Evolutionary conservation across 1,140 invertebrate species (phyloP).

Genomic region (Catajapyx aquilonaris): DNA sequence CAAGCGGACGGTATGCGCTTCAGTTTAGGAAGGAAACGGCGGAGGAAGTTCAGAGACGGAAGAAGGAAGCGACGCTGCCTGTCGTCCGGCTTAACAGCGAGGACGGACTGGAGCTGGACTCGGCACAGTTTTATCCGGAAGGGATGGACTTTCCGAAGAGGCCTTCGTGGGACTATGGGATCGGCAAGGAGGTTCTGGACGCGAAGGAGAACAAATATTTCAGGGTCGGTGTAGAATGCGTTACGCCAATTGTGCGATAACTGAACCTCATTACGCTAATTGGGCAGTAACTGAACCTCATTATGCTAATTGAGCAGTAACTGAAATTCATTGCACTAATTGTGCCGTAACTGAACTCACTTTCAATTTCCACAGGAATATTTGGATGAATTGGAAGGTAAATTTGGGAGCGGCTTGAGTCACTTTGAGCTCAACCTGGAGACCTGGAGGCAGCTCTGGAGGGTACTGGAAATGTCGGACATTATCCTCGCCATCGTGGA

Average conservation of each 20-base stretch:
- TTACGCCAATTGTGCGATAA: neutral
- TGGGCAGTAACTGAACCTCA: neutral
- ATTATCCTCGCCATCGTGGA: conserved; percentile 66
- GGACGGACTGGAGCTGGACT: conserved; percentile 41
- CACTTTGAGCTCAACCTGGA: conserved; percentile 80
- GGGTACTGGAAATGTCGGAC: conserved; percentile 78
- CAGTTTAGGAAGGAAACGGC: conserved; percentile 50
- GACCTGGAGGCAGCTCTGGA: conserved; percentile 83
- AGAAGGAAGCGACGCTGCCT: conserved; percentile 32
- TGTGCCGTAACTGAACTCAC: conserved; percentile 1
- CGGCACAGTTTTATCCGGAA: conserved; percentile 43
- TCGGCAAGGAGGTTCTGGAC: conserved; percentile 47
- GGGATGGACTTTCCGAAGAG: conserved; percentile 59
- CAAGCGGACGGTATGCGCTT: conserved; percentile 47
- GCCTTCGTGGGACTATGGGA: conserved; percentile 54
- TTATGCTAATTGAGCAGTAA: conserved; percentile 4
- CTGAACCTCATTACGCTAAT: neutral
- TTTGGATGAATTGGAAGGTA: conserved; percentile 28
- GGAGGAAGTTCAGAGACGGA: conserved; percentile 38
- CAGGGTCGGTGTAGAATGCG: conserved; percentile 22
- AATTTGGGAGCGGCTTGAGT: conserved; percentile 29
- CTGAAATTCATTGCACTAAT: conserved; percentile 4
- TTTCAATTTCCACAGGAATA: conserved; percentile 28
- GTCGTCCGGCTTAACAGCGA: conserved; percentile 28
- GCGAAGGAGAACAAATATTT: conserved; percentile 53